These are phyloP conservation scores for Sesia bembeciformis DNA, from an alignment of 2,888 invertebrate species.

Conservation along the genomic window DNA sequence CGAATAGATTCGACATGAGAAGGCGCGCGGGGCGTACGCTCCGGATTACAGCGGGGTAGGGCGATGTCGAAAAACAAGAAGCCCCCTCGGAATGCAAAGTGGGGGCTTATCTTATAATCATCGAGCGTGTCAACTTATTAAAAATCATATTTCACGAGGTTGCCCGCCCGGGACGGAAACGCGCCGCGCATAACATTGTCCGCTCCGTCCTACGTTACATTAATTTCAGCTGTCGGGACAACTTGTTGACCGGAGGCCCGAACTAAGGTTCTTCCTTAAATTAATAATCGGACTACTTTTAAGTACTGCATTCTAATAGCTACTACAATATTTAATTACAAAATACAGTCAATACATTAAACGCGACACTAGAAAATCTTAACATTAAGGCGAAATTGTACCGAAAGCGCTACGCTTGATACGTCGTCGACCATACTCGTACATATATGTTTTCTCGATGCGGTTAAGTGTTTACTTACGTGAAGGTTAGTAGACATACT, in stretches of 20 bases:
- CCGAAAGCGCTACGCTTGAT: too few species aligned
- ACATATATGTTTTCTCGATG: neutral
- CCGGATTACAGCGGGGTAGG: slow-evolving; percentile 49
- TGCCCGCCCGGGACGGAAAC: slow-evolving; percentile 24
- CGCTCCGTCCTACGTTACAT: slow-evolving; percentile 19
- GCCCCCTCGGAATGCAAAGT: slow-evolving; percentile 69
- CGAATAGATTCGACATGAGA: neutral
- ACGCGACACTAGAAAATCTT: too few species aligned
- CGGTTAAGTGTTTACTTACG: slow-evolving; percentile 14
- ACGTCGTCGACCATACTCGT: too few species aligned
- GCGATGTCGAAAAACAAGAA: slow-evolving; percentile 57
- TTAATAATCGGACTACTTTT: slow-evolving; percentile 15
- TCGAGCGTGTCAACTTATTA: slow-evolving; percentile 74
- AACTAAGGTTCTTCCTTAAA: slow-evolving; percentile 26
- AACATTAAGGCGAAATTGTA: too few species aligned
- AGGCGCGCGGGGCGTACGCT: slow-evolving; percentile 31
- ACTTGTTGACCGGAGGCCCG: slow-evolving; percentile 34
- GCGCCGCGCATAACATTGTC: slow-evolving; percentile 42
- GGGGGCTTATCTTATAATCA: slow-evolving; percentile 74
- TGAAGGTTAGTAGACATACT: slow-evolving; percentile 28
- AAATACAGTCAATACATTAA: too few species aligned
- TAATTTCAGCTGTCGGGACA: slow-evolving; percentile 33
- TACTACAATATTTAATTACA: too few species aligned
- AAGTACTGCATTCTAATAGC: neutral
- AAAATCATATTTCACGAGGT: slow-evolving; percentile 72